Evolutionary conservation across 1,140 invertebrate species (phyloP), one percentile per base, ranked within the genome.

Genomic region (Uloborus diversus): DNA sequence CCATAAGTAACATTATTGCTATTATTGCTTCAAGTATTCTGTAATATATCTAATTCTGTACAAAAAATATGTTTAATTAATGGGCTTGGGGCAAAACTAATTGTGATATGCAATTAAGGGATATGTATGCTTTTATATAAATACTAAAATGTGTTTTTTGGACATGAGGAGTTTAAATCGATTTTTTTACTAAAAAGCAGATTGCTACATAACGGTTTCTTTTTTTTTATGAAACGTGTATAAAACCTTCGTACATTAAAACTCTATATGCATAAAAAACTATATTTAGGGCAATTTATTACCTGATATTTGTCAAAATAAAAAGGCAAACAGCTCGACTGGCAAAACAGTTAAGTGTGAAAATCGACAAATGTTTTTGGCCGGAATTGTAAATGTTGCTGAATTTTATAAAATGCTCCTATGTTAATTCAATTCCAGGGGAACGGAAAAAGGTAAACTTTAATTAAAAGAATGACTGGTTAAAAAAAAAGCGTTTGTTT

Each of bases 281-380:
- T 73, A 62, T 30, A 59, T 59, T 47, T 47, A 17, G 11, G 20
- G 56, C 27, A 49, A 14, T 33, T 33, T 35, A 28, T 37, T 33
- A 13, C 11, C 56, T 53, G 7, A 11, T 5, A 20, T 14, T 14
- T 35, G 27, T 11, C n/a, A 61, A 76, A 76, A 76, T 23, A 56
- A 76, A 76, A 76, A 76, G 73, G 73, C 73, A 76, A 76, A 76
- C 61, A 42, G 37, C 47, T 30, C 11, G 14, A 1, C 49, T 53
- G 49, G 49, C n/a, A n/a, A n/a, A n/a, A n/a, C n/a, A n/a, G n/a
- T n/a, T n/a, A n/a, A n/a, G 47, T 47, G 37, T 25, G 53, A 59
- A 14, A 9, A 27, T 59, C 25, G 4, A 53, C 17, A 53, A 20
- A 53, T n/a, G 25, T 53, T 1, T 1, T 53, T 53, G 51, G 51